phyloP scores from a whole-genome alignment of 2,888 invertebrate genomes.

The Pocota personata region DNA sequence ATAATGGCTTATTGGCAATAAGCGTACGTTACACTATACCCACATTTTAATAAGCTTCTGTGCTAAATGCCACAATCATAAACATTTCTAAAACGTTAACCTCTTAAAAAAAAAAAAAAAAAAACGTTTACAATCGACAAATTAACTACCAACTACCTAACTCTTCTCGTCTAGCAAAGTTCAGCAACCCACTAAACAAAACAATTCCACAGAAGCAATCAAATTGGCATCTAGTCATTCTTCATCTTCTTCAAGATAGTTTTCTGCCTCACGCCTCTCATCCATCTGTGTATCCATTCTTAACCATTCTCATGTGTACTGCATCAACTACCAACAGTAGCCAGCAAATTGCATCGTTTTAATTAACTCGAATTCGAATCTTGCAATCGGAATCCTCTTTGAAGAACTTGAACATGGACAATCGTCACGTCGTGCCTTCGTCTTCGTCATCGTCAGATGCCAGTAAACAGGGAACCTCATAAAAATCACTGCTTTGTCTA shows the following conservation, averaged over 20 bases:
- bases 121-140: neutral
- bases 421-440: neutral
- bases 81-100: neutral
- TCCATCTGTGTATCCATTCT: neutral
- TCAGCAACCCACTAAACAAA: slow-evolving; percentile 24
- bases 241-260: slow-evolving; percentile 20
- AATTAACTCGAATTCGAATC: slow-evolving; percentile 67
- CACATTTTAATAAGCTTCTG: neutral
- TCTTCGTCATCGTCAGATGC: neutral
- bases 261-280: neutral
- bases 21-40: neutral
- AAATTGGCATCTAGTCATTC: slow-evolving; percentile 46
- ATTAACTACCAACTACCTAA: neutral
- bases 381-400: slow-evolving; percentile 37
- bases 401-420: neutral
- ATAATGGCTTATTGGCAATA: neutral
- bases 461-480: slow-evolving; percentile 47
- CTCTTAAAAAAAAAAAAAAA: neutral
- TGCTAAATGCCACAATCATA: neutral
- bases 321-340: slow-evolving; percentile 59
- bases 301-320: slow-evolving; percentile 7
- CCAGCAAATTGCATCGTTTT: slow-evolving; percentile 60
- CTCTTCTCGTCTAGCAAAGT: slow-evolving; percentile 3
- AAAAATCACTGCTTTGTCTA: slow-evolving; percentile 68
- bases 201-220: slow-evolving; percentile 56